Conservation (phyloP, 2,113 vertebrate species). For the Lepus americanus region DNA sequence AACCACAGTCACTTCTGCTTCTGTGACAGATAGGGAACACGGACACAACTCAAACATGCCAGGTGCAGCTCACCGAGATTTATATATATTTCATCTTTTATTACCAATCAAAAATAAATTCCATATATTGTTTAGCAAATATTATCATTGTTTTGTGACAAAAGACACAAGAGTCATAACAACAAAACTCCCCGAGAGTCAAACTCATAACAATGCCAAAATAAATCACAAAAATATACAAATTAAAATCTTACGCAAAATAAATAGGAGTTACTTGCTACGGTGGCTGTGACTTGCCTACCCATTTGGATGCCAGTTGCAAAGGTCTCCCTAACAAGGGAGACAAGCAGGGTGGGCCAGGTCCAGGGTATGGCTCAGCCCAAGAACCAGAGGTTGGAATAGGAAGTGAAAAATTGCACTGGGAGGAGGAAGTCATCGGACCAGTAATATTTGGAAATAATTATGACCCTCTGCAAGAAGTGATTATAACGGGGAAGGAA, state of each 20-base stretch:
- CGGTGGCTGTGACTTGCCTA: conserved; percentile 67
- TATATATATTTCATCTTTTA: conserved; percentile 79
- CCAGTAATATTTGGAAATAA: conserved; percentile 76
- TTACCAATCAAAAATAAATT: conserved; percentile 87
- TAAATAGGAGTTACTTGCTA: conserved; percentile 82
- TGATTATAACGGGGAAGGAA: conserved; percentile 55
- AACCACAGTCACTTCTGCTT: not conserved
- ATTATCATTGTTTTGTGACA: conserved; percentile 84
- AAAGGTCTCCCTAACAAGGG: conserved; percentile 22
- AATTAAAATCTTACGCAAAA: conserved; percentile 85
- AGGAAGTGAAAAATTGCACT: conserved; percentile 76
- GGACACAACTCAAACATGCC: not conserved
- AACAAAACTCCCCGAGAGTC: conserved; percentile 86
- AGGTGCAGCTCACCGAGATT: conserved; percentile 16
- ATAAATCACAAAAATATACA: conserved; percentile 87
- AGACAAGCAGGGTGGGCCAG: conserved; percentile 27
- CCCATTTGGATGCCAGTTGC: conserved; percentile 62
- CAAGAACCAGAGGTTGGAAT: conserved; percentile 67
- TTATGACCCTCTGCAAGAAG: conserved; percentile 77
- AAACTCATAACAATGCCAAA: conserved; percentile 85
- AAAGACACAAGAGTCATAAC: conserved; percentile 85
- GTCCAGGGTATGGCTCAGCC: conserved; percentile 74
- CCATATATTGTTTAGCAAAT: conserved; percentile 85
- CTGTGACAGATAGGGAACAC: not conserved
- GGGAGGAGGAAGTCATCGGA: conserved; percentile 76